phyloP scores from a whole-genome alignment of 2,113 vertebrate species.

The Forbesichthys agassizii region DNA sequence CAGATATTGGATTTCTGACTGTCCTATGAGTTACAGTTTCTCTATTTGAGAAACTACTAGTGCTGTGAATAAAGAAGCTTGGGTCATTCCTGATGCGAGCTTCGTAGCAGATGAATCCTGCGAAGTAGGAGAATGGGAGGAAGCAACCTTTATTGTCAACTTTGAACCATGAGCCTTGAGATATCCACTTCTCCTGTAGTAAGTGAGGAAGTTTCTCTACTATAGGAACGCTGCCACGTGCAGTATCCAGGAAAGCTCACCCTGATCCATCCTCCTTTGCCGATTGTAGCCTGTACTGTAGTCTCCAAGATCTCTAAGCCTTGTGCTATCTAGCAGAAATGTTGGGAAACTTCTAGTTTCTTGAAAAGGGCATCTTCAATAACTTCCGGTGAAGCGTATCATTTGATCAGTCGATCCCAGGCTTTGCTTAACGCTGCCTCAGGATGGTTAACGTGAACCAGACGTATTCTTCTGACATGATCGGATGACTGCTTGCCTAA shows the following conservation, averaged over 20 bases:
- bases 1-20: no score
- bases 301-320: constrained; percentile 11
- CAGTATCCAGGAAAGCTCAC: constrained; percentile 7
- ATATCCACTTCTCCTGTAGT: no score
- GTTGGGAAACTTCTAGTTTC: background rate
- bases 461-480: no score
- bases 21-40: no score
- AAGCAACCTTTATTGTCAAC: no score
- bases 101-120: no score
- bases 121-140: no score
- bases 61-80: no score
- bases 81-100: no score
- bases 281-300: background rate
- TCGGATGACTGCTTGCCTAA: no score
- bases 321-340: background rate
- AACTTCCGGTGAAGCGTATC: background rate
- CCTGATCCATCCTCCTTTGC: constrained; percentile 10
- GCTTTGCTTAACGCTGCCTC: background rate
- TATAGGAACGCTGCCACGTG: constrained; percentile 3
- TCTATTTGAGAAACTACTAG: no score
- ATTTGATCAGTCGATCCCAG: background rate
- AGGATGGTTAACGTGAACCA: background rate
- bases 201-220: background rate
- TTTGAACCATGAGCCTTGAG: no score
- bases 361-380: background rate